phyloP scores from a whole-genome alignment of 2,113 vertebrate genomes.

The Macrotus californicus region DNA sequence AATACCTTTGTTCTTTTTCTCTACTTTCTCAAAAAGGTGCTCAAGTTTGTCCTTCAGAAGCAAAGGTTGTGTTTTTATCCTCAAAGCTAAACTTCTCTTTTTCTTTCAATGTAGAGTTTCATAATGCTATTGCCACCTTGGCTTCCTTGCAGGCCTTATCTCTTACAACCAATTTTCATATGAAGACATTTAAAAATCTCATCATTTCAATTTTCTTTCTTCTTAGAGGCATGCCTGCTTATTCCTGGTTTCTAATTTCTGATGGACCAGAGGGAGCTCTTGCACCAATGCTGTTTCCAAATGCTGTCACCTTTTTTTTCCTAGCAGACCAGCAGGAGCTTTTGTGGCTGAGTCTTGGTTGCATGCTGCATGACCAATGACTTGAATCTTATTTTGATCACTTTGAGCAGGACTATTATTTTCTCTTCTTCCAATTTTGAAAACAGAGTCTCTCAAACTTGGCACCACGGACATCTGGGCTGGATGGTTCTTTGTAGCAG shows the following conservation, averaged over 20 bases:
- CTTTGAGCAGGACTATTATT: background rate
- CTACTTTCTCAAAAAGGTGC: background rate
- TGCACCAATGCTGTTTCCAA: background rate
- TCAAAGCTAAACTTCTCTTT: background rate
- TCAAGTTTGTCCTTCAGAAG: background rate
- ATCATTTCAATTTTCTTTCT: constrained; percentile 5
- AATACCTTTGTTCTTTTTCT: background rate
- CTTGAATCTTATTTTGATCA: background rate
- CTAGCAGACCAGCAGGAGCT: background rate
- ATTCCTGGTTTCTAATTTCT: background rate
- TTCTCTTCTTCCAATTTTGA: background rate
- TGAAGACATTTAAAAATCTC: background rate
- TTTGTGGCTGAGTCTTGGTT: background rate
- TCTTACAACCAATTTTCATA: background rate
- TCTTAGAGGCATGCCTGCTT: background rate
- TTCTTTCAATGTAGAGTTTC: constrained; percentile 2
- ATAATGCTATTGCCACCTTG: background rate
- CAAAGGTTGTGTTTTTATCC: background rate
- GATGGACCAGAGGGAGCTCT: background rate
- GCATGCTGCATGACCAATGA: background rate
- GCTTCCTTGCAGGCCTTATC: background rate
- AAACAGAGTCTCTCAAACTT: background rate
- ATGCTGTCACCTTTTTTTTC: background rate
- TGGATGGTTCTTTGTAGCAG: background rate
- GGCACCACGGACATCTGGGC: background rate